Conservation (phyloP, 2,113 vertebrate genomes). For the Bombycilla garrulus region DNA sequence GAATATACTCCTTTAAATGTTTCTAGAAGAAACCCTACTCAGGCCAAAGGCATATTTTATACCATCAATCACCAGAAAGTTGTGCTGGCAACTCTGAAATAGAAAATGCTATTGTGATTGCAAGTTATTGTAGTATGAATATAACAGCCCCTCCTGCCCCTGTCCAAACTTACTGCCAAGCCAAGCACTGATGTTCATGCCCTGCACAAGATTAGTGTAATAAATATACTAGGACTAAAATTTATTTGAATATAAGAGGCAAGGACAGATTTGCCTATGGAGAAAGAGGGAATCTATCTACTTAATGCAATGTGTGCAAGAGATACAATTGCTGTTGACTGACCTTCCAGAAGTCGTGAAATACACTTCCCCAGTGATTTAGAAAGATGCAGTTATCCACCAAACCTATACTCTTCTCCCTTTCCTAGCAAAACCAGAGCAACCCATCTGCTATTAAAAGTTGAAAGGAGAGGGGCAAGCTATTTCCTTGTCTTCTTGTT, state of each 20-base stretch:
- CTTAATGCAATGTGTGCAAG: slow-evolving; percentile 79
- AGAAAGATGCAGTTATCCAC: slow-evolving; percentile 65
- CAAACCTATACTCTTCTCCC: slow-evolving; percentile 64
- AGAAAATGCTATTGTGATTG: neutral
- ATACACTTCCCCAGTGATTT: slow-evolving; percentile 70
- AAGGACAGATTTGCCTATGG: neutral
- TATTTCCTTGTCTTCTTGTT: slow-evolving; percentile 54
- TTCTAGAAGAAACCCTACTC: slow-evolving; percentile 28
- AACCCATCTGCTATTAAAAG: slow-evolving; percentile 79
- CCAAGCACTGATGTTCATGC: neutral
- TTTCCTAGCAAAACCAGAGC: slow-evolving; percentile 71
- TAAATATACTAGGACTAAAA: neutral
- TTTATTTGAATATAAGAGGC: neutral
- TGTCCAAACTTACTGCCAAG: neutral
- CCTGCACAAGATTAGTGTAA: neutral
- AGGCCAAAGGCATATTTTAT: slow-evolving; percentile 10
- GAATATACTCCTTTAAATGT: slow-evolving; percentile 20
- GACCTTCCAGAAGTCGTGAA: slow-evolving; percentile 75
- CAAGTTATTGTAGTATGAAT: neutral
- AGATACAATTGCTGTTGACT: slow-evolving; percentile 75
- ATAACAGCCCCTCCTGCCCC: neutral
- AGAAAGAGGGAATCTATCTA: slow-evolving; percentile 24
- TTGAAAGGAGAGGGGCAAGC: slow-evolving; percentile 65
- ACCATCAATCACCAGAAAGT: slow-evolving; percentile 27
- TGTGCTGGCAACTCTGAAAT: slow-evolving; percentile 16